Conservation (phyloP, 2,888 invertebrate species). For the Heliothis peltigera region DNA sequence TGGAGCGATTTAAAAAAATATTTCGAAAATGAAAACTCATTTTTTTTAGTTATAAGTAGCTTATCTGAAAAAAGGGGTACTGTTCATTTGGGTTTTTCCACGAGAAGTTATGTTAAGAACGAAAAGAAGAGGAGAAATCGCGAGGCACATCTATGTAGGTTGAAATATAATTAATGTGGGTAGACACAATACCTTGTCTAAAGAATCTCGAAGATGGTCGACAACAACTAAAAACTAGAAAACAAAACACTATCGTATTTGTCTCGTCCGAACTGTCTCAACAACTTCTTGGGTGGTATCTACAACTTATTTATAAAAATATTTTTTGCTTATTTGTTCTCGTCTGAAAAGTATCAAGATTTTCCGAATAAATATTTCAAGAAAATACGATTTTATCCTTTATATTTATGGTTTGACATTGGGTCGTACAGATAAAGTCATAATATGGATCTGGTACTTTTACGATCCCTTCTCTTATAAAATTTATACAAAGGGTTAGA, state of each 20-base stretch:
- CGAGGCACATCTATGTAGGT: neutral
- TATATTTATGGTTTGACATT: constrained; percentile 42
- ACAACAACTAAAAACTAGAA: neutral
- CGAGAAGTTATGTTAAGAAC: too few species aligned
- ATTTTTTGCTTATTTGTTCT: neutral
- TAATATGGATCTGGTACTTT: constrained; percentile 50
- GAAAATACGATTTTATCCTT: constrained; percentile 21
- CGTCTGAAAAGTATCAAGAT: neutral
- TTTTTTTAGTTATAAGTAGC: too few species aligned
- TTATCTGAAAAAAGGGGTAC: too few species aligned
- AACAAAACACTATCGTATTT: neutral
- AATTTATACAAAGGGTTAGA: constrained; percentile 16
- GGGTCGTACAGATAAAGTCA: constrained; percentile 38
- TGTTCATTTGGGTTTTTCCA: too few species aligned
- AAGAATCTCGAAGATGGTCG: neutral
- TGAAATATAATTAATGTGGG: constrained; percentile 1
- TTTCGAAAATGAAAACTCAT: too few species aligned
- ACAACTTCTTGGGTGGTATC: neutral
- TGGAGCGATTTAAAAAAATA: too few species aligned
- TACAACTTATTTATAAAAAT: neutral
- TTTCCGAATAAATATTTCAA: neutral
- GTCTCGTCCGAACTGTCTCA: neutral
- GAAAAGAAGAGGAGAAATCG: too few species aligned
- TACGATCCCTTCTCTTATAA: constrained; percentile 23
- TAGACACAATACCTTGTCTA: neutral